Evolutionary conservation across 2,888 invertebrate species (phyloP), one percentile per base, ranked within the genome.

Genomic region (Heliconius aoede): DNA sequence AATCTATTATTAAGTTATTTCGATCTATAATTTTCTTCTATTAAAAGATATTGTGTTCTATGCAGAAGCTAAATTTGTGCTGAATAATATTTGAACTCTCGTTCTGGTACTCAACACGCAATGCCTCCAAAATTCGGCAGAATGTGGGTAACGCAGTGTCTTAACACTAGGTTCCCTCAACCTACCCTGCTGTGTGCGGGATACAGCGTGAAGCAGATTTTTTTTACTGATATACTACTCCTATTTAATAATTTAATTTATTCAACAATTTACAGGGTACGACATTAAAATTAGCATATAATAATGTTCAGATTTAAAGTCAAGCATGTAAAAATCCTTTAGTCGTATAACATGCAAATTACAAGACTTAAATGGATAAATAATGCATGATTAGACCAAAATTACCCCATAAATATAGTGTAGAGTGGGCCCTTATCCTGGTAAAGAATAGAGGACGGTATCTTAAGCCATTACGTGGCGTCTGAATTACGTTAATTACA

Each of bases 281-380:
- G 11, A n/a, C 55, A 55, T 21, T 9, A 55, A n/a, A 55, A n/a
- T 55, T 55, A n/a, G 11, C 55, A 55, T 51, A 11, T 28, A 69
- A 68, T 21, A n/a, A n/a, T 30, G 13, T 24, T 13, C 4, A 32
- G 3, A 55, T 69, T 32, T 30, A 1, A 18, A 46, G 24, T 24
- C 5, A 51, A 46, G 21, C 32, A 24, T 51, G 15, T 15, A 76
- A 36, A 18, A 55, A 11, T 30, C 72, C 60, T 72, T 36, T 67
- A 26, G 24, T 74, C 36, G 36, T 67, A 62, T 51, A 36, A 62
- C 40, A 79, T 78, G 78, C 78, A 81, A 77, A 81, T 81, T 75
- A 76, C 69, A 77, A 76, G 32, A 73, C 73, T 72, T 80, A 78
- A 81, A 80, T 72, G 80, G 79, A 80, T 82, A 82, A 82, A 77